Conservation (phyloP, 2,797 vertebrate species). For the Leptodactylus fallax region DNA sequence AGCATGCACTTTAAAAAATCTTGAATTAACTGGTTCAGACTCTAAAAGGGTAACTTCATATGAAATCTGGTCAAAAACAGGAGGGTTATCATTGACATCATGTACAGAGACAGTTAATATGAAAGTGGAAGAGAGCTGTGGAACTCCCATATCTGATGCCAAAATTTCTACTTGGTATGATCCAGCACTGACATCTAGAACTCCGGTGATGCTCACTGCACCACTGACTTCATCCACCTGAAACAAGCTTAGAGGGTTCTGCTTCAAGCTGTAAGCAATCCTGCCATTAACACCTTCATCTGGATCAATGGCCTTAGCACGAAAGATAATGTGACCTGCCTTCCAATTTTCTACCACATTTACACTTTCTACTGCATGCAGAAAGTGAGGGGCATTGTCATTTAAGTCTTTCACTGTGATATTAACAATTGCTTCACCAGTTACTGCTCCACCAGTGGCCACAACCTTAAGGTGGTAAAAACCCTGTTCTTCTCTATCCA, state of each 20-base stretch:
- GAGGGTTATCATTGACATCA: constrained; percentile 95
- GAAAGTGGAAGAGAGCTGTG: constrained; percentile 85
- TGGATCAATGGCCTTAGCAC: constrained; percentile 90
- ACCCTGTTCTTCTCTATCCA: constrained; percentile 92
- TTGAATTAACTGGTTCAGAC: constrained; percentile 93
- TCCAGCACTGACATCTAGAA: constrained; percentile 87
- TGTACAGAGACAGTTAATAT: constrained; percentile 91
- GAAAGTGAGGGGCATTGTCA: constrained; percentile 92
- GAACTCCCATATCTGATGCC: constrained; percentile 91
- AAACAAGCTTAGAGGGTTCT: constrained; percentile 90
- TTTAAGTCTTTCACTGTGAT: constrained; percentile 97
- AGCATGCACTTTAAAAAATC: constrained; percentile 94
- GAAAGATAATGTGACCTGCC: constrained; percentile 91
- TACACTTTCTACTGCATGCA: constrained; percentile 88
- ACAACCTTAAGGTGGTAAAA: constrained; percentile 95
- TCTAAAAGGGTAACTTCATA: constrained; percentile 94
- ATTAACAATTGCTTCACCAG: constrained; percentile 90
- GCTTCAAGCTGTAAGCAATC: constrained; percentile 90
- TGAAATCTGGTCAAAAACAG: constrained; percentile 94
- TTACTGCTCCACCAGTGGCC: constrained; percentile 89
- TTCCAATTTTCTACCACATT: constrained; percentile 97
- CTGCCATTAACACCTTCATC: constrained; percentile 91
- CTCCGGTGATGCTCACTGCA: constrained; percentile 85
- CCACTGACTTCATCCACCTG: constrained; percentile 87
- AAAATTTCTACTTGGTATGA: constrained; percentile 92